Evolutionary conservation across 2,113 vertebrate genomes (phyloP).

Genomic region (Camelus dromedarius): DNA sequence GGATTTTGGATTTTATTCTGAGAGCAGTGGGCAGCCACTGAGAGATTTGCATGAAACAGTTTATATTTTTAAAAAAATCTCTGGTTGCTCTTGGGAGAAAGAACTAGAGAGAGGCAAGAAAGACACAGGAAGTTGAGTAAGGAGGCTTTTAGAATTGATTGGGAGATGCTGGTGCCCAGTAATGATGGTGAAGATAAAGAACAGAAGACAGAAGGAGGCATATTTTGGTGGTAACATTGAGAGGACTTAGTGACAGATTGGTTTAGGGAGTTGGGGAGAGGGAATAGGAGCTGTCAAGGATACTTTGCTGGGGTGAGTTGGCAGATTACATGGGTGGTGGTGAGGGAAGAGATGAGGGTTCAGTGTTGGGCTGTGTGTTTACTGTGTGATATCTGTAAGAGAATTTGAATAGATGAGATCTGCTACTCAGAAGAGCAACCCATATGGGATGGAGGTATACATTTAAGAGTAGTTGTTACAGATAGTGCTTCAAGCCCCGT

Average conservation of each 20-base stretch:
- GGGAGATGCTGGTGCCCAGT: neutral
- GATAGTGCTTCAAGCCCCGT: neutral
- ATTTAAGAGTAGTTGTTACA: neutral
- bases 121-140: neutral
- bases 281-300: neutral
- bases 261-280: neutral
- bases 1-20: slow-evolving; percentile 35
- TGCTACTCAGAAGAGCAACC: neutral
- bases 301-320: neutral
- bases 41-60: neutral
- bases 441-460: neutral
- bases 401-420: neutral
- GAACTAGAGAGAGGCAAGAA: neutral
- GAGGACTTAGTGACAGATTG: neutral
- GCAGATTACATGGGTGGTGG: neutral
- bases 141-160: neutral
- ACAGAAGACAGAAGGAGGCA: neutral
- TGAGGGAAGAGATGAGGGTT: neutral
- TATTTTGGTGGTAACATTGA: neutral
- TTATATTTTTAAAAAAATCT: slow-evolving; percentile 20
- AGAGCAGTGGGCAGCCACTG: neutral
- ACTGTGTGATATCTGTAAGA: neutral
- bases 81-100: neutral
- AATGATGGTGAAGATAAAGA: neutral
- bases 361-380: neutral